Conservation (phyloP, 2,797 vertebrate species). For the Gobio occitaniae region DNA sequence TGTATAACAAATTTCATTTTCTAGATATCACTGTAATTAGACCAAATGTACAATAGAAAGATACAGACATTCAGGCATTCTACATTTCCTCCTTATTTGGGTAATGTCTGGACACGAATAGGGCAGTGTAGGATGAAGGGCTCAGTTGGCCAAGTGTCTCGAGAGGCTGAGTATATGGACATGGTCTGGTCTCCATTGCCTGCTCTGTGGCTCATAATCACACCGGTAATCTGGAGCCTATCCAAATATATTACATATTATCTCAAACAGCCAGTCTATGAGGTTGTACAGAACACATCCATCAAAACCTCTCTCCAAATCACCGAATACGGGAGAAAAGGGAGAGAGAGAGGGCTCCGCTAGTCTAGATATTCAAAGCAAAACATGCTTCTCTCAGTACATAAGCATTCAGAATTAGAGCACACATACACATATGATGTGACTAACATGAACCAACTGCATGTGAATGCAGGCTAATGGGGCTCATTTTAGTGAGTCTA, state of each 20-base stretch:
- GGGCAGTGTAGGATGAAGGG: constrained; percentile 45
- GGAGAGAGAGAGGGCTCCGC: constrained; percentile 54
- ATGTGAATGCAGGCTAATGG: constrained; percentile 44
- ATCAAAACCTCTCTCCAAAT: constrained; percentile 55
- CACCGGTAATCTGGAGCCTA: constrained; percentile 53
- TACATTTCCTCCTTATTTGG: constrained; percentile 58
- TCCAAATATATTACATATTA: constrained; percentile 60
- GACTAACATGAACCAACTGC: constrained; percentile 71
- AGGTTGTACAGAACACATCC: constrained; percentile 59
- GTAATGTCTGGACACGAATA: constrained; percentile 45
- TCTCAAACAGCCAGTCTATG: constrained; percentile 54
- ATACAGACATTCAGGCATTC: constrained; percentile 22
- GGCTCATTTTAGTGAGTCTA: constrained; percentile 39
- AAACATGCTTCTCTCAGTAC: constrained; percentile 60
- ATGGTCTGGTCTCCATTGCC: constrained; percentile 41
- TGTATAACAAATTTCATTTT: background rate
- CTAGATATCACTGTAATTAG: constrained; percentile 10
- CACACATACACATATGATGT: constrained; percentile 48
- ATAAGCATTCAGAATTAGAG: constrained; percentile 64
- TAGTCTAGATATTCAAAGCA: constrained; percentile 61
- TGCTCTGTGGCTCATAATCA: constrained; percentile 45
- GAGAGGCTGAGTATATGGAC: constrained; percentile 42
- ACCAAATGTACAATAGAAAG: background rate
- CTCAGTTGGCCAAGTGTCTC: constrained; percentile 46
- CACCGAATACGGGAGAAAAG: constrained; percentile 37